Percentiles rank a stretch among this genome's conserved stretches.
These are phyloP conservation scores for Gryllus bimaculatus DNA, from an alignment of 1,140 invertebrate genomes.

Conservation along the genomic window DNA sequence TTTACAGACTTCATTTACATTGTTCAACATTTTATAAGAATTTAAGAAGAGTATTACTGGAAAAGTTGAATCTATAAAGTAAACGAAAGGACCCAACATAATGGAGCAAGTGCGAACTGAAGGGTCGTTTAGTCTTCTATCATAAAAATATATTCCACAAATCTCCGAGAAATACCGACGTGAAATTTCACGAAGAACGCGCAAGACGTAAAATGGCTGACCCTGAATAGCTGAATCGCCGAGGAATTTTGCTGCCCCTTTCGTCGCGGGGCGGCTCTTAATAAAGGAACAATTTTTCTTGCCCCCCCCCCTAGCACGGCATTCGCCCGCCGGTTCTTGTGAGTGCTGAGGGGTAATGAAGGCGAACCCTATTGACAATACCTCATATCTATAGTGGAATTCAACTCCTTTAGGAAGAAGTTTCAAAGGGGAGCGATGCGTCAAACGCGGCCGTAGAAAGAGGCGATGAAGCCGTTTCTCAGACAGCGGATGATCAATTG, in stretches of 20 bases:
- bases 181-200: background rate
- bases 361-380: background rate
- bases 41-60: too few species aligned
- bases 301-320: too few species aligned
- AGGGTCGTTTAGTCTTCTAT: too few species aligned
- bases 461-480: background rate
- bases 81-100: too few species aligned
- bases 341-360: background rate
- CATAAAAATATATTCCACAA: background rate
- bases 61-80: too few species aligned
- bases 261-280: background rate
- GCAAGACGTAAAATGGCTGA: background rate
- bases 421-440: background rate
- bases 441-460: background rate
- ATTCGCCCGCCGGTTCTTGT: background rate
- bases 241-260: background rate
- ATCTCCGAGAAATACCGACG: background rate
- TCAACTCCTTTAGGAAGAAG: background rate
- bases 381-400: background rate
- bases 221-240: background rate
- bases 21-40: too few species aligned
- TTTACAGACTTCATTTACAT: too few species aligned
- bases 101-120: too few species aligned
- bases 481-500: background rate
- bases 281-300: slow-evolving; percentile 6